phyloP scores from a whole-genome alignment of 2,113 vertebrate species.

The Galeopterus variegatus region DNA sequence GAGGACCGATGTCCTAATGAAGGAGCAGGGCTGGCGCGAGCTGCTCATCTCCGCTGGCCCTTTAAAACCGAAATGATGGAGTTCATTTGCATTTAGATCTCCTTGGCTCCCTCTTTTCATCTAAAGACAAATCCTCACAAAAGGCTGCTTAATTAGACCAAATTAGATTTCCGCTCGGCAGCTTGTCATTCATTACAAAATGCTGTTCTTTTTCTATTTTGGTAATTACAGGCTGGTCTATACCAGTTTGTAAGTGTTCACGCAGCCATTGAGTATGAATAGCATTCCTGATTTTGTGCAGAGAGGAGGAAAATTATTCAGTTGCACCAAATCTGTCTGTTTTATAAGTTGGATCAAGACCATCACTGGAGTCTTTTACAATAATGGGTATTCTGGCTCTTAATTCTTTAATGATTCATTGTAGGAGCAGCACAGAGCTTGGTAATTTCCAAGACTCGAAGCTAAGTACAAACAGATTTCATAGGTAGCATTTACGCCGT shows the following conservation, averaged over 20 bases:
- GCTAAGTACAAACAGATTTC: slow-evolving; percentile 75
- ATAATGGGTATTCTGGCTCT: slow-evolving; percentile 78
- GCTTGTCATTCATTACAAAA: slow-evolving; percentile 92
- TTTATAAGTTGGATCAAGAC: slow-evolving; percentile 87
- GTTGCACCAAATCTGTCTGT: slow-evolving; percentile 82
- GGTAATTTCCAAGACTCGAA: slow-evolving; percentile 83
- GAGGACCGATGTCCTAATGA: not conserved
- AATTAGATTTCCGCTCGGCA: slow-evolving; percentile 91
- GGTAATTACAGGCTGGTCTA: slow-evolving; percentile 88
- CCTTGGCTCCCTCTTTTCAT: slow-evolving; percentile 89
- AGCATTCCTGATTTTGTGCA: slow-evolving; percentile 85
- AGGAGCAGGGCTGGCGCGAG: not conserved
- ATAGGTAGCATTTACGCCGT: not conserved
- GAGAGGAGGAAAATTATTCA: slow-evolving; percentile 85
- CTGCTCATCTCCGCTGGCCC: slow-evolving; percentile 76
- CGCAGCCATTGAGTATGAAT: slow-evolving; percentile 80
- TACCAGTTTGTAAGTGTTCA: slow-evolving; percentile 66
- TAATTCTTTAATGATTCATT: slow-evolving; percentile 85
- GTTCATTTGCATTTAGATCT: slow-evolving; percentile 93
- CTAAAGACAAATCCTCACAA: slow-evolving; percentile 92
- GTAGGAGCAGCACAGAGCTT: slow-evolving; percentile 78
- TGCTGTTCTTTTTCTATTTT: slow-evolving; percentile 88
- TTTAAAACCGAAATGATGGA: slow-evolving; percentile 87
- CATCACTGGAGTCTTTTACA: slow-evolving; percentile 79
- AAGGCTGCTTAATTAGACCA: slow-evolving; percentile 94